Evolutionary conservation across 2,797 vertebrate species (phyloP).

Genomic region (Melanotaenia maccullochi): DNA sequence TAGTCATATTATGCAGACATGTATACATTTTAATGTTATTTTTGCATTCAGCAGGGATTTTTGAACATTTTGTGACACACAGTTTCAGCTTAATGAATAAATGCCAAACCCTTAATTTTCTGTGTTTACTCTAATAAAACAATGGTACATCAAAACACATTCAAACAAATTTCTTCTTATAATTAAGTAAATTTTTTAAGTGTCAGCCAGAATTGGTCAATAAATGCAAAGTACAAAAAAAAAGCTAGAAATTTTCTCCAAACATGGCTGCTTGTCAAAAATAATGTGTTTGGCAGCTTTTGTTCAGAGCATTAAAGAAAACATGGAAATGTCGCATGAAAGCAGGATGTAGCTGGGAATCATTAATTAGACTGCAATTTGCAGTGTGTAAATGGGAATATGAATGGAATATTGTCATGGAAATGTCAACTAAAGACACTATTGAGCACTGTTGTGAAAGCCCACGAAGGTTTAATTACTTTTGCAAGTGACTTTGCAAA

Average conservation of each 20-base stretch:
- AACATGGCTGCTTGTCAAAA: neutral
- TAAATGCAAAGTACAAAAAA: neutral
- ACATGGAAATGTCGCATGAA: no score
- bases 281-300: neutral
- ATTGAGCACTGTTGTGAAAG: no score
- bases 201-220: neutral
- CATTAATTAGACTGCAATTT: no score
- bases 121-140: neutral
- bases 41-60: no score
- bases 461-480: neutral
- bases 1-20: neutral
- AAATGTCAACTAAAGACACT: neutral
- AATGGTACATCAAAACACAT: neutral
- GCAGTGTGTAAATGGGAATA: neutral
- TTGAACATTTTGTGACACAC: no score
- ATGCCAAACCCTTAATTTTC: neutral
- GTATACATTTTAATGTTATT: neutral
- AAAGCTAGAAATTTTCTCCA: neutral
- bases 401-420: neutral
- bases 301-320: no score
- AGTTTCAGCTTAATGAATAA: neutral
- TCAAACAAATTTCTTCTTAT: neutral
- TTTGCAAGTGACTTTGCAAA: no score
- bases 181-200: neutral
- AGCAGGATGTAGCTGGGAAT: no score